A percentile compares a stretch with the other conserved stretches of the same genome.
These are phyloP conservation scores for Phrixothrix hirtus DNA, from an alignment of 2,888 invertebrate genomes.

Conservation along the genomic window DNA sequence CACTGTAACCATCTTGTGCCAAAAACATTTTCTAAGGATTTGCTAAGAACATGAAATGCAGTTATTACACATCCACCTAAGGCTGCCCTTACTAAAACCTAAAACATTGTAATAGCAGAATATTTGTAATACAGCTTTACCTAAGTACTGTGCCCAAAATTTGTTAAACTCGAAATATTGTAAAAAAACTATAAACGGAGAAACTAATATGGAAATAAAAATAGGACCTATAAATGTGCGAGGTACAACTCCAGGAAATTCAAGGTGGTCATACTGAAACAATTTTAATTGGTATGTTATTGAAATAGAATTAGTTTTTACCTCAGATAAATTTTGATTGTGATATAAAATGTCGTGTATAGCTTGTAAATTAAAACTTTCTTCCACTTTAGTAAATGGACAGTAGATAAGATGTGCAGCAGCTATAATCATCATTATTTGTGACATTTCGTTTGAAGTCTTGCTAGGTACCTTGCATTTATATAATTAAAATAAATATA, in stretches of 20 bases:
- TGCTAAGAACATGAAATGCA: slow-evolving; percentile 74
- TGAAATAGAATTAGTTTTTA: slow-evolving; percentile 52
- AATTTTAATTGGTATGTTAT: slow-evolving; percentile 1
- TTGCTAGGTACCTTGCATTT: slow-evolving; percentile 40
- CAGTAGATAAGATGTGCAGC: slow-evolving; percentile 81
- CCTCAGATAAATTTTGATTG: slow-evolving; percentile 80
- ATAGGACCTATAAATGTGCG: slow-evolving; percentile 93
- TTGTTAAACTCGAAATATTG: slow-evolving; percentile 74
- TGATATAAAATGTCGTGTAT: slow-evolving; percentile 95
- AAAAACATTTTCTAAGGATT: slow-evolving; percentile 75
- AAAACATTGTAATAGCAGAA: too few relatives aligned
- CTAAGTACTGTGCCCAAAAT: slow-evolving; percentile 86
- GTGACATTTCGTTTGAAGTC: slow-evolving; percentile 70
- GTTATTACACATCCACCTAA: slow-evolving; percentile 76
- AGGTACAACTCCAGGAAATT: slow-evolving; percentile 97
- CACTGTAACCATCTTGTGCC: slow-evolving; percentile 79
- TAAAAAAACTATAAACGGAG: slow-evolving; percentile 73
- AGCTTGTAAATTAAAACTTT: slow-evolving; percentile 98
- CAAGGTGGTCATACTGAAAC: slow-evolving; percentile 94
- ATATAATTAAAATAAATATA: slow-evolving; percentile 41
- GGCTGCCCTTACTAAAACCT: slow-evolving; percentile 75
- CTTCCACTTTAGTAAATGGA: slow-evolving; percentile 98
- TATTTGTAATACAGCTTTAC: slow-evolving; percentile 63
- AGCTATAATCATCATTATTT: slow-evolving; percentile 74
- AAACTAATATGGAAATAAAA: slow-evolving; percentile 74